phyloP scores from a whole-genome alignment of 2,888 invertebrate species.

The Pammene aurita region DNA sequence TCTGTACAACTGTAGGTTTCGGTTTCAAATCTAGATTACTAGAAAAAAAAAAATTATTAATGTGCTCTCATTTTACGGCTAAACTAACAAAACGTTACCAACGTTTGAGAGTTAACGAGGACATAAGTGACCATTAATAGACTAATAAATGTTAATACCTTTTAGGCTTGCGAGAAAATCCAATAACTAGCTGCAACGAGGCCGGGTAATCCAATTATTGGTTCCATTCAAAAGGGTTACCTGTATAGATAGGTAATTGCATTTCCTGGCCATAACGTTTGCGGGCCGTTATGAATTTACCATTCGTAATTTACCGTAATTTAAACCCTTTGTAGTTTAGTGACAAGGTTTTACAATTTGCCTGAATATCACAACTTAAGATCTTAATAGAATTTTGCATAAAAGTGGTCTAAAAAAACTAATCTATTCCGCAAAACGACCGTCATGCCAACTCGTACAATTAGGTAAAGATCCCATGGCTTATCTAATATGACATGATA shows the following conservation, averaged over 20 bases:
- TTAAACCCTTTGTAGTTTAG: neutral
- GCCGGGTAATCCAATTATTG: neutral
- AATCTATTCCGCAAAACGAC: neutral
- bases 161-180: neutral
- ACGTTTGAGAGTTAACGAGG: no score
- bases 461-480: neutral
- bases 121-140: no score
- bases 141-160: neutral
- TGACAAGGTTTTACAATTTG: neutral
- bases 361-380: no score
- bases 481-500: constrained; percentile 29
- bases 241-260: neutral
- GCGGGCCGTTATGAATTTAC: neutral
- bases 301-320: neutral
- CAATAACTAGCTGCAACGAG: neutral
- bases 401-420: no score
- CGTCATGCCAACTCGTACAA: neutral
- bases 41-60: no score
- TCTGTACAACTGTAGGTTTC: no score
- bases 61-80: no score
- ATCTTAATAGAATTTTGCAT: no score
- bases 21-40: no score
- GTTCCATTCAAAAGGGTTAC: neutral
- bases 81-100: no score
- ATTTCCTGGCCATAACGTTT: neutral